Evolutionary conservation across 2,888 invertebrate species (phyloP).

Genomic region (Congeria kusceri): DNA sequence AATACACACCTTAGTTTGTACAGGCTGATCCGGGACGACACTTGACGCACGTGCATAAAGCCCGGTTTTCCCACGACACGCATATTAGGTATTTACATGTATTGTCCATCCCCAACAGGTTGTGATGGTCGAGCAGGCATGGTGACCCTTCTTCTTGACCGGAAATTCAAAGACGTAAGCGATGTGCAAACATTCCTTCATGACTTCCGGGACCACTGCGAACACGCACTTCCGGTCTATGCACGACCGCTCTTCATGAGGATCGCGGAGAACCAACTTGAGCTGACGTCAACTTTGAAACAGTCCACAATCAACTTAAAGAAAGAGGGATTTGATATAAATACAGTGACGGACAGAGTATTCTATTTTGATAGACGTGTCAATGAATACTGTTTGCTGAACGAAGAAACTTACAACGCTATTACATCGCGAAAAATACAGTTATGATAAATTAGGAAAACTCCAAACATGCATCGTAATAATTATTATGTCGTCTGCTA

Average conservation of each 20-base stretch:
- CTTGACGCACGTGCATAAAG: no score
- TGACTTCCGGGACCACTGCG: slow-evolving; percentile 65
- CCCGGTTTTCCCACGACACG: no score
- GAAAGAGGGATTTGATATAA: slow-evolving; percentile 59
- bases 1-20: no score
- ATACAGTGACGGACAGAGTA: slow-evolving; percentile 36
- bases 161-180: slow-evolving; percentile 16
- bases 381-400: slow-evolving; percentile 21
- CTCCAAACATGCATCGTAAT: no score
- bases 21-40: no score
- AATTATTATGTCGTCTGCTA: no score
- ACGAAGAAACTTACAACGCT: slow-evolving; percentile 14
- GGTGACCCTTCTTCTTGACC: slow-evolving; percentile 73
- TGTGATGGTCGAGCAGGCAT: slow-evolving; percentile 79
- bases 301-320: slow-evolving; percentile 59
- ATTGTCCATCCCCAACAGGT: slow-evolving; percentile 57
- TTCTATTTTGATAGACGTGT: slow-evolving; percentile 45
- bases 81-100: no score
- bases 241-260: slow-evolving; percentile 72
- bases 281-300: slow-evolving; percentile 67
- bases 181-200: slow-evolving; percentile 47
- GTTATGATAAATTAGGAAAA: slow-evolving; percentile 11
- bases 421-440: slow-evolving; percentile 14
- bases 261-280: slow-evolving; percentile 47
- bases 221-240: slow-evolving; percentile 72